Percentiles rank a stretch among this genome's conserved stretches.
Conservation (phyloP, 92 coral and sea anemone species). For the Palythoa grandis region DNA sequence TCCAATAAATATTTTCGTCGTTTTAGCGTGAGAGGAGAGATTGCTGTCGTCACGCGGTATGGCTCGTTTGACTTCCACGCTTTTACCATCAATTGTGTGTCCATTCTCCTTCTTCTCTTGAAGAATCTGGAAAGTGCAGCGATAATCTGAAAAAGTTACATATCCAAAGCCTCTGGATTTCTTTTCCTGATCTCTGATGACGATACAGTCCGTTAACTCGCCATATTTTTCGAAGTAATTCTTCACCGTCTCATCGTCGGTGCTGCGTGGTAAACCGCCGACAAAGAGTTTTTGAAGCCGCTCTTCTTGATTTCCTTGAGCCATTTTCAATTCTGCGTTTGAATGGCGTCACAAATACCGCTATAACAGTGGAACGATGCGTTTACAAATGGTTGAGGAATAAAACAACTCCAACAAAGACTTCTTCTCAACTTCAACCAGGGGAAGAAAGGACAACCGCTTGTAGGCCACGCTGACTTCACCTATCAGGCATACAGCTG, state of each 20-base stretch:
- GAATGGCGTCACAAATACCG: not conserved
- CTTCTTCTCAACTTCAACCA: not conserved
- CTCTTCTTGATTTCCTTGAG: slow-evolving; percentile 50
- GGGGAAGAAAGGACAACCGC: not conserved
- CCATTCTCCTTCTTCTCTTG: slow-evolving; percentile 63
- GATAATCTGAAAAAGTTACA: slow-evolving; percentile 72
- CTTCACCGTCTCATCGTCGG: slow-evolving; percentile 75
- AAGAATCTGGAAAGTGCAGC: slow-evolving; percentile 60
- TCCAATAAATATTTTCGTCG: slow-evolving; percentile 74
- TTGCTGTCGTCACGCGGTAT: slow-evolving; percentile 64
- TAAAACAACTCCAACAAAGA: not conserved
- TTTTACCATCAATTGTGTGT: slow-evolving; percentile 61
- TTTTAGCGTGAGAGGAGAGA: slow-evolving; percentile 48
- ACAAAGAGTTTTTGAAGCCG: slow-evolving; percentile 86
- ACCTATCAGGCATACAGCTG: slow-evolving; percentile 13
- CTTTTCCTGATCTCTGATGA: slow-evolving; percentile 62
- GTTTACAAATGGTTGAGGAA: not conserved
- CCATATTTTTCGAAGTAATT: slow-evolving; percentile 80
- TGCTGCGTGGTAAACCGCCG: slow-evolving; percentile 85
- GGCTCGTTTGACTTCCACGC: slow-evolving; percentile 77
- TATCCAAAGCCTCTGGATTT: slow-evolving; percentile 93
- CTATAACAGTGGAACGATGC: not conserved
- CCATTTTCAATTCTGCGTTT: slow-evolving; percentile 17
- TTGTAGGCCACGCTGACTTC: slow-evolving; percentile 5
- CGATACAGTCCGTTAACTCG: slow-evolving; percentile 79